Percentiles rank a stretch among this genome's conserved stretches.
These are phyloP conservation scores for Halcyon leucocephala DNA, from an alignment of 2,797 vertebrate genomes.

Conservation along the genomic window DNA sequence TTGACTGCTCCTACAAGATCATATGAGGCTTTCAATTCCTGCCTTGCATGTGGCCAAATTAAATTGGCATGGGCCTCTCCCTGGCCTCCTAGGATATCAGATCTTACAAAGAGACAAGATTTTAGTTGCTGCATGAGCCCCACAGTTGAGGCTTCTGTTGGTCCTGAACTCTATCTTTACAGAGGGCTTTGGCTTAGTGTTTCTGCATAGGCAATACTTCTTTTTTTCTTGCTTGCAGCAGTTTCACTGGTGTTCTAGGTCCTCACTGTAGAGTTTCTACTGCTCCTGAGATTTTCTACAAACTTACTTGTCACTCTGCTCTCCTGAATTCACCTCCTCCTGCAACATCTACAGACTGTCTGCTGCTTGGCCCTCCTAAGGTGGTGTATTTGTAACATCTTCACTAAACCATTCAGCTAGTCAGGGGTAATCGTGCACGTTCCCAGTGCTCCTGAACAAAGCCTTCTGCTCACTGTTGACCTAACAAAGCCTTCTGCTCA, in stretches of 20 bases:
- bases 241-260: background rate
- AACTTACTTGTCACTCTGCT: background rate
- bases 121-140: background rate
- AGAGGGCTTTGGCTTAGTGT: background rate
- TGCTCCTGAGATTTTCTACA: background rate
- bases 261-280: background rate
- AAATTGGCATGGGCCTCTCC: background rate
- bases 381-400: background rate
- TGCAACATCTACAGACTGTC: background rate
- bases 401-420: background rate
- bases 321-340: background rate
- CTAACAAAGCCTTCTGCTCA: background rate
- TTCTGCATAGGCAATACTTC: background rate
- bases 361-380: background rate
- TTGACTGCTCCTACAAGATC: constrained; percentile 10
- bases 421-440: background rate
- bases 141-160: background rate
- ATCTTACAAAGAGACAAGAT: background rate
- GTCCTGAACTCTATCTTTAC: background rate
- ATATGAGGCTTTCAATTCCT: background rate
- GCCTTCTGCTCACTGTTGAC: background rate
- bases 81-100: background rate
- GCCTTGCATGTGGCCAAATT: constrained; percentile 26
- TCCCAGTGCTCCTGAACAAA: background rate
- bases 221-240: background rate